Evolutionary conservation across 2,113 vertebrate species (phyloP), one percentile per base, ranked within the genome.

Genomic region (Catagonus wagneri): DNA sequence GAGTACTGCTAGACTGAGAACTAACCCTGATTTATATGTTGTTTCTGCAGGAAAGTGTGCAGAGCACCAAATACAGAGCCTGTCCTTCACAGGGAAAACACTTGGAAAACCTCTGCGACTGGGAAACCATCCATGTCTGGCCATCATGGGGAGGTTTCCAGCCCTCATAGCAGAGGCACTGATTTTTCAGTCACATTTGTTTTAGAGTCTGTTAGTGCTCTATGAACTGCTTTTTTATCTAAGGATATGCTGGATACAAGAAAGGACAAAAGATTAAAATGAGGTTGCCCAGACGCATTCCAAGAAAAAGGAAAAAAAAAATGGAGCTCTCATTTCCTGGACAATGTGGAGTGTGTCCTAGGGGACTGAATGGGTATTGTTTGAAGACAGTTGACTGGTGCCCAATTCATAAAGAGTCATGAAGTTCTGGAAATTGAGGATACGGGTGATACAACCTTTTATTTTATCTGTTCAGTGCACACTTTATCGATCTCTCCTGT

Each of bases 321-420:
- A 32, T n/a, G 19, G 14, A n/a, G 20, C 5, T 4, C 13, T 17
- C 7, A 13, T 27, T 1, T 8, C 5, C 27, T 25, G 6, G 14
- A 1, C 16, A 27, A 3, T 34, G 20, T 19, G 2, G 4, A 12
- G 1, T 61, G 19, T 54, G 34, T 16, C 44, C 66, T 56, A 10
- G 4, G 3, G 39, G 12, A 7, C 3, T 27, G n/a, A 65, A 60
- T 1, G 25, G 12, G 66, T 1, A 93, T 0, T 7, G 2, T 17
- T 44, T 19, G 20, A 76, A 83, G 34, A 2, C 61, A 27, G 16
- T 27, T 27, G 19, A 58, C 15, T 56, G 6, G 1, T 89, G 3
- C 5, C 56, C 10, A 29, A 8, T 81, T 81, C 12, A 50, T 44
- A 60, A n/a, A n/a, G n/a, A n/a, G 6, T 72, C 22, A 71, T n/a